phyloP scores from a whole-genome alignment of 2,888 invertebrate species.

The Campaea margaritaria region DNA sequence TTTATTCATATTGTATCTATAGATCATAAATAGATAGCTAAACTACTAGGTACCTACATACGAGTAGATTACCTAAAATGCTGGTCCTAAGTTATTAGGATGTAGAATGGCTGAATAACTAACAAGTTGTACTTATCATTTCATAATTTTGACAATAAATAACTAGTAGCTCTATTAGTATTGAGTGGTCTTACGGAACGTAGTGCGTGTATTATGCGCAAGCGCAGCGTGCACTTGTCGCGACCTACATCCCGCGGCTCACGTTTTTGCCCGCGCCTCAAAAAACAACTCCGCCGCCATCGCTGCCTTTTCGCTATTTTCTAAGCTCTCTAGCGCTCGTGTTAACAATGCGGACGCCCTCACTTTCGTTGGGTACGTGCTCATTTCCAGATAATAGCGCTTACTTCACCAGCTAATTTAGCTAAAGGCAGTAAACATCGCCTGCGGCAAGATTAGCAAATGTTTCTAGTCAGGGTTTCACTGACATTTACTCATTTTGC shows the following conservation, averaged over 20 bases:
- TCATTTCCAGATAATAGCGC: slow-evolving; percentile 58
- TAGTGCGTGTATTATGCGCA: slow-evolving; percentile 21
- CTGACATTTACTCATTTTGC: slow-evolving; percentile 14
- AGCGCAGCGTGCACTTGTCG: slow-evolving; percentile 66
- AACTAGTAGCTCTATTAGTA: neutral
- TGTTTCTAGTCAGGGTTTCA: neutral
- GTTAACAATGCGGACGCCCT: slow-evolving; percentile 76
- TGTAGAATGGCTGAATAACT: too few species aligned
- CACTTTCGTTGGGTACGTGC: slow-evolving; percentile 76
- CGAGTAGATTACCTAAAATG: too few species aligned
- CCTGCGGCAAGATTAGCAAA: slow-evolving; percentile 18
- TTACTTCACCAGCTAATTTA: slow-evolving; percentile 53
- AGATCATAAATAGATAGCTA: too few species aligned
- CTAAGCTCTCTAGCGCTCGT: slow-evolving; percentile 72
- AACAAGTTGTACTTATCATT: too few species aligned
- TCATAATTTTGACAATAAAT: neutral
- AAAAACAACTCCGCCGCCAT: slow-evolving; percentile 52
- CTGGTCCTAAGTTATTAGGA: too few species aligned
- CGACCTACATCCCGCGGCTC: slow-evolving; percentile 74
- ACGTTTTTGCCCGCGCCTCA: slow-evolving; percentile 71
- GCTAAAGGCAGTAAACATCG: slow-evolving; percentile 10
- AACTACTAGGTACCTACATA: too few species aligned
- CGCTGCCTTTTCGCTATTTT: slow-evolving; percentile 72
- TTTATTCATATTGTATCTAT: too few species aligned
- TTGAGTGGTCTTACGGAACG: neutral